Base-by-base conservation (phyloP, 2,888 invertebrate genomes). In the Drosophila borealis region DNA sequence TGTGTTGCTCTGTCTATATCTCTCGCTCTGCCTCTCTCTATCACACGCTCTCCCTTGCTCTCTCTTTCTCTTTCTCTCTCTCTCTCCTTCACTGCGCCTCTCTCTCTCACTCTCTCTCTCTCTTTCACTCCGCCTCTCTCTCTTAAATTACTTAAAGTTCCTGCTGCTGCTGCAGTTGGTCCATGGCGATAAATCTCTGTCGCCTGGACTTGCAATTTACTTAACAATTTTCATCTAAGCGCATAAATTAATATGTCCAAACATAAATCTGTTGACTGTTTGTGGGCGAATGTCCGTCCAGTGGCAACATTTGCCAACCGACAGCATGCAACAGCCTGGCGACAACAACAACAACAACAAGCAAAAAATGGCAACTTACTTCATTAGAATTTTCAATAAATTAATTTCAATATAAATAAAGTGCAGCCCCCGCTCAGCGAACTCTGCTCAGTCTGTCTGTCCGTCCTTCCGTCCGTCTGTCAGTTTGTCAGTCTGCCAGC, bases 361-460 rank as follows among this genome's bases (percentile, higher is more conserved):
- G n/a, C n/a, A 65, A 73, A 75, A 61, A 74, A 65, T 70, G 70
- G 70, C 86, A 29, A 29, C 29, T 29, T 29, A 29, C 8, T 29
- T 88, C 83, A 86, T 84, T 88, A 82, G 81, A 75, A 85, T 80
- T 78, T 88, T 74, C 80, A 82, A 88, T 88, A 86, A 84, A 86
- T 84, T 88, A 82, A 88, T 80, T 84, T 78, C 83, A 86, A 88
- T 88, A 86, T 70, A 73, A 73, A 76, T 85, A 72, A 80, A 81
- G 68, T 77, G 71, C 71, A 46, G n/a, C 19, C n/a, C 14, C 11
- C 44, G 34, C 53, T 29, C 39, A 17, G 46, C 33, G 11, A 19
- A 17, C 42, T 25, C 33, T 51, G 46, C 57, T 49, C 68, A 56
- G 61, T 48, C 64, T 69, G 73, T 59, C 78, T 57, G 73, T 71